Conservation (phyloP, 2,888 invertebrate species). For the Torymus aiolomorphi region DNA sequence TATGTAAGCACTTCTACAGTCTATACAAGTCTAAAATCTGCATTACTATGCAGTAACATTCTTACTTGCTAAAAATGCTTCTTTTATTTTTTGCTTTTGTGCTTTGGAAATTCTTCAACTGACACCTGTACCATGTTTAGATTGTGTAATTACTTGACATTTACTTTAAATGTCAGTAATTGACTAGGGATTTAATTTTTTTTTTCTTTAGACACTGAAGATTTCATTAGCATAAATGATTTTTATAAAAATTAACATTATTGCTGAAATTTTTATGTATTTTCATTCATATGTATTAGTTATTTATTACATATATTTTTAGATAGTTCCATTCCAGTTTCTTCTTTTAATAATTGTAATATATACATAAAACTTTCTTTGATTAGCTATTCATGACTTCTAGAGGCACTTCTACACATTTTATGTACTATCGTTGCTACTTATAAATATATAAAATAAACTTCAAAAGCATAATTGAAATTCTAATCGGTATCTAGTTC, state of each 20-base stretch:
- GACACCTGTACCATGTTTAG: constrained; percentile 52
- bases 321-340: not conserved
- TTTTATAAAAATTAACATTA: constrained; percentile 48
- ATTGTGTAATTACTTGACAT: constrained; percentile 28
- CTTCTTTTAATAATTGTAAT: not conserved
- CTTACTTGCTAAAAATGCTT: constrained; percentile 38
- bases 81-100: constrained; percentile 17
- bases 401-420: constrained; percentile 49
- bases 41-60: constrained; percentile 44
- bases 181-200: constrained; percentile 41
- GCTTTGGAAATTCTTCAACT: constrained; percentile 20
- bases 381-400: constrained; percentile 28
- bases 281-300: not conserved
- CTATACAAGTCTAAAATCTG: constrained; percentile 48
- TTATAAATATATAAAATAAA: constrained; percentile 11
- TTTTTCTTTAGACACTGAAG: constrained; percentile 36
- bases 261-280: constrained; percentile 41
- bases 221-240: constrained; percentile 21
- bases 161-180: constrained; percentile 37
- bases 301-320: not conserved
- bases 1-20: constrained; percentile 48
- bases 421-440: constrained; percentile 20
- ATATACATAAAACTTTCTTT: constrained; percentile 43
- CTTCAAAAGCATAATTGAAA: constrained; percentile 8
- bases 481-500: constrained; percentile 13